Base-by-base conservation (phyloP, 2,888 invertebrate species). In the Ommatoiulus sabulosus region DNA sequence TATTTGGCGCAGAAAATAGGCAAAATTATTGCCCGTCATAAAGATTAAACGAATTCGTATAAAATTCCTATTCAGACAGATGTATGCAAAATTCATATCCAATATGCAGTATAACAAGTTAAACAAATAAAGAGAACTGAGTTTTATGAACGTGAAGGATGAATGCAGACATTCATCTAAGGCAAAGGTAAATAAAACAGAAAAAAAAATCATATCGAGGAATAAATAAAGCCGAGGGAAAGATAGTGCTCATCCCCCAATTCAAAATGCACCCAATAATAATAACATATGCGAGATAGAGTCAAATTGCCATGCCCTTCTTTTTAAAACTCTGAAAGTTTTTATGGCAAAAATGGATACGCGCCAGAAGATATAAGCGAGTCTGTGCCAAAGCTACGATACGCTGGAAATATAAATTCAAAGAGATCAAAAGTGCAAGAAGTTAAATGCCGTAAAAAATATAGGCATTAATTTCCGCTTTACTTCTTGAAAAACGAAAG, bases 391-490 rank as follows among this genome's bases (percentile, higher is more conserved):
- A 80, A 80, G 20, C 24, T 72, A 72, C 24, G 72, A 72, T 72
- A 72, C 8, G 24, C 20, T 72, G 24, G 4, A 72, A 24, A 12
- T 52, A 72, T 8, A 80, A 35, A 35, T 80, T 80, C 80, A 6
- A 80, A 35, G 35, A 80, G 35, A 80, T 80, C 80, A 80, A 80
- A 80, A 80, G 80, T 80, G 80, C 80, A 80, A 24, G 35, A 80
- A 80, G 72, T 72, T 35, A 80, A 35, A 35, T 80, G 35, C 24
- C 35, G 80, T 80, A 35, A 80, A 80, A 80, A 80, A 35, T 80
- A 80, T 10, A 80, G 80, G 80, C 80, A 80, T 80, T 80, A 80
- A 80, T 80, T 80, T 80, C 80, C 80, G 80, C 12, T 80, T 80
- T 35, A 12, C 12, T 80, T 72, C 72, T 8, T 24, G 24, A n/a